Conservation (phyloP, 2,888 invertebrate species). For the Drosophila paucipuncta region DNA sequence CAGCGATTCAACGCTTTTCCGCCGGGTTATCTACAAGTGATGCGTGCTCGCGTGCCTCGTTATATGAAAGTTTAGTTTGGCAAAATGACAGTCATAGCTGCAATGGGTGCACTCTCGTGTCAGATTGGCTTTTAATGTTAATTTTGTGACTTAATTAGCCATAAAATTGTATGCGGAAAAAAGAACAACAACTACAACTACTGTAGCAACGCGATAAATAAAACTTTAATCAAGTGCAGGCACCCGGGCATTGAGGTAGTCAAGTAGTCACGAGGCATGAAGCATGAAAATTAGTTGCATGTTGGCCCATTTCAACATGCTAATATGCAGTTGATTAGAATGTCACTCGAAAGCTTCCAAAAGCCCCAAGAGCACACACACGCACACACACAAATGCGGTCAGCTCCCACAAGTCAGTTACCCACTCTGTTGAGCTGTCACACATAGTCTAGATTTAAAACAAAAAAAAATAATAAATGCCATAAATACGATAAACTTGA, state of each 20-base stretch:
- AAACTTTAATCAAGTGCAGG: conserved; percentile 71
- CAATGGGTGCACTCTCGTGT: conserved; percentile 39
- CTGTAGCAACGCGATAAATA: conserved; percentile 42
- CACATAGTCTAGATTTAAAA: conserved; percentile 25
- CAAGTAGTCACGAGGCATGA: conserved; percentile 20
- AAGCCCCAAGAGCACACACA: conserved; percentile 13
- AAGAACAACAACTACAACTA: conserved; percentile 9
- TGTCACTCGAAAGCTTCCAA: conserved; percentile 63
- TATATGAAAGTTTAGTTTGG: conserved; percentile 22
- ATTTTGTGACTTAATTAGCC: conserved; percentile 79
- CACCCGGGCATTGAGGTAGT: conserved; percentile 12
- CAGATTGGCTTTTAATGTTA: conserved; percentile 74
- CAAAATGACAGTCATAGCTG: conserved; percentile 24
- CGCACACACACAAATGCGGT: not conserved
- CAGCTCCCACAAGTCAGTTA: conserved; percentile 2
- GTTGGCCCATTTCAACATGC: conserved; percentile 65
- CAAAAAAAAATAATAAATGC: conserved; percentile 26
- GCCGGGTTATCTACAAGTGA: conserved; percentile 31
- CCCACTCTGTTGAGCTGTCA: conserved; percentile 22
- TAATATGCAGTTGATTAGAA: conserved; percentile 79
- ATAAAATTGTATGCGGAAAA: conserved; percentile 54
- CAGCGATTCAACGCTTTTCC: conserved; percentile 27
- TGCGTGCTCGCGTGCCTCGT: conserved; percentile 9
- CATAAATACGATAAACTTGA: conserved; percentile 59
- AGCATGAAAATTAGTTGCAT: conserved; percentile 54